Percentiles rank a stretch among this genome's conserved stretches.
These are phyloP conservation scores for Eulemur rubriventer DNA, from an alignment of 2,797 vertebrate genomes.

Conservation along the genomic window DNA sequence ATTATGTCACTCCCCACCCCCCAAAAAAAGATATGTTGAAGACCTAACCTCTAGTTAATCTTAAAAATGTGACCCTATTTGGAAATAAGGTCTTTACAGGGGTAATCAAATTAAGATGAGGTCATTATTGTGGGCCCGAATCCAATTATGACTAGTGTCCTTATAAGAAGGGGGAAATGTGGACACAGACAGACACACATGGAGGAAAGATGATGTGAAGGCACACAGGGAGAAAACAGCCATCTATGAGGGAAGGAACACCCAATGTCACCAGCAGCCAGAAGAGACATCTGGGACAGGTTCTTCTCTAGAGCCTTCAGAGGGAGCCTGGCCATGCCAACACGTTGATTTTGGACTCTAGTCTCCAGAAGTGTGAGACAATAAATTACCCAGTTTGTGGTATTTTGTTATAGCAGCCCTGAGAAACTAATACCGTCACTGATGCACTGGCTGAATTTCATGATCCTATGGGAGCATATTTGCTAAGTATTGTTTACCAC, in stretches of 20 bases:
- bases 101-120: background rate
- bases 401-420: background rate
- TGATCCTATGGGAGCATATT: rapidly evolving
- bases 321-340: background rate
- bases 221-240: background rate
- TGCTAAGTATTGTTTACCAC: background rate
- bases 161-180: background rate
- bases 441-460: background rate
- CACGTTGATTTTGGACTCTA: background rate
- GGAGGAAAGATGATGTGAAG: background rate
- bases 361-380: background rate
- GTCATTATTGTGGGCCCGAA: background rate
- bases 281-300: background rate
- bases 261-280: no score
- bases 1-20: background rate
- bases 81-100: background rate
- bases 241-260: no score
- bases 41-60: background rate
- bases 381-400: background rate
- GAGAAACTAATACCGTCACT: background rate
- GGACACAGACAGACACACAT: background rate
- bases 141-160: background rate
- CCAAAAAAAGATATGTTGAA: background rate
- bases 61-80: background rate
- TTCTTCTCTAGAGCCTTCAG: background rate